Percentiles rank a stretch among this genome's conserved stretches.
Evolutionary conservation across 1,140 invertebrate species (phyloP).

Genomic region (Pseudomyrmex flavicornis): DNA sequence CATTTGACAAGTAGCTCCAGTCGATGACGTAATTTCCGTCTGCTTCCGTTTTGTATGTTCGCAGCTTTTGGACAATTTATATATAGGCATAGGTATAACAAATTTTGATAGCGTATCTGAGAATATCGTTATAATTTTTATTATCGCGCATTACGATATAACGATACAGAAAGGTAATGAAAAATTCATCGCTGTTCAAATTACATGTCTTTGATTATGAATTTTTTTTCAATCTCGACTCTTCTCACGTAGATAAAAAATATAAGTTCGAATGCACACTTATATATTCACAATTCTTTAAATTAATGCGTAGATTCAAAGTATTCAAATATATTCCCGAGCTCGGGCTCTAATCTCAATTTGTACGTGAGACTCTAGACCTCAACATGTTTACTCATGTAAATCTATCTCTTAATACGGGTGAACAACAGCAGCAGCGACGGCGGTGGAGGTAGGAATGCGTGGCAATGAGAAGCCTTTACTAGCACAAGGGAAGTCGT

Average conservation of each 20-base stretch:
- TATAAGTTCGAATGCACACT: neutral
- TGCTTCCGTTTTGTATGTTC: neutral
- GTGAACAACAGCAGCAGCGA: conserved; percentile 53
- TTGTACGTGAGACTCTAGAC: conserved; percentile 66
- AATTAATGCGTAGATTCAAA: conserved; percentile 59
- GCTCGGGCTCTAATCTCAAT: conserved; percentile 73
- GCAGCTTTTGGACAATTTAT: neutral
- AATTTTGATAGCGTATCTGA: neutral
- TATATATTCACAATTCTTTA: neutral
- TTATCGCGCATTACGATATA: neutral
- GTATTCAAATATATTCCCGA: conserved; percentile 54
- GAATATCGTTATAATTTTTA: neutral
- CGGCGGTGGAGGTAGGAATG: conserved; percentile 16
- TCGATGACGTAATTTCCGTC: conserved; percentile 44
- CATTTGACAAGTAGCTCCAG: conserved; percentile 26
- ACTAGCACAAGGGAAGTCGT: conserved; percentile 45
- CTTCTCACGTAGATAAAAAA: neutral
- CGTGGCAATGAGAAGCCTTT: conserved; percentile 56
- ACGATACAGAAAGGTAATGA: neutral
- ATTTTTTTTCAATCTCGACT: neutral
- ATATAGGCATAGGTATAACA: neutral
- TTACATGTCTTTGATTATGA: too few relatives aligned
- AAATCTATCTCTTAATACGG: conserved; percentile 73
- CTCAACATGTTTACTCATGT: conserved; percentile 73
- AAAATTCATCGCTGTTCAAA: too few relatives aligned